A percentile compares a stretch with the other conserved stretches of the same genome.
phyloP scores from a whole-genome alignment of 1,140 invertebrate species.

The Bombus vancouverensis region DNA sequence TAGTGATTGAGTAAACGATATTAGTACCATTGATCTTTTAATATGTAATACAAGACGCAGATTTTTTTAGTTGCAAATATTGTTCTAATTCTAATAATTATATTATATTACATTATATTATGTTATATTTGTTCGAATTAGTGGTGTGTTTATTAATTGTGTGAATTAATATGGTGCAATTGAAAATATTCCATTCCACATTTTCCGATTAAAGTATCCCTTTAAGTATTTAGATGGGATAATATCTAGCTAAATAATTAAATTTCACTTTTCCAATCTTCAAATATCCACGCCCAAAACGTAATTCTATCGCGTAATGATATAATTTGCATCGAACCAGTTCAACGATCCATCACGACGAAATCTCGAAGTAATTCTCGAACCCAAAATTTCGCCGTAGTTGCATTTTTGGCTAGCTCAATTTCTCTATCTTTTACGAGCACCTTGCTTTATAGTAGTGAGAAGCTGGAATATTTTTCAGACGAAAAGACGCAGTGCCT shows the following conservation, averaged over 20 bases:
- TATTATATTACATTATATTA: too few species aligned
- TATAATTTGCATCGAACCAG: neutral
- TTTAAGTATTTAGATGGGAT: too few species aligned
- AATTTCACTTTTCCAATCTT: neutral
- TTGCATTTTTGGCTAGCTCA: neutral
- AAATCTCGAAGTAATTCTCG: neutral
- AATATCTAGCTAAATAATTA: neutral
- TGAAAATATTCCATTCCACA: too few species aligned
- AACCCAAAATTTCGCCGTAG: neutral
- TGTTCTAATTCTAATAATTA: too few species aligned
- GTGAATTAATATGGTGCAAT: too few species aligned
- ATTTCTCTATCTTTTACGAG: neutral
- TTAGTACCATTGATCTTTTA: too few species aligned
- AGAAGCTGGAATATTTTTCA: neutral
- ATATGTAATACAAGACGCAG: too few species aligned
- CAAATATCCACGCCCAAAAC: neutral
- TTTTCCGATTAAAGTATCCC: too few species aligned
- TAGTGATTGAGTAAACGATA: too few species aligned
- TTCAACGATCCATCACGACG: neutral
- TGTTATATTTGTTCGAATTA: neutral
- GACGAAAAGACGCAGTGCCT: neutral
- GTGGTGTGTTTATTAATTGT: too few species aligned
- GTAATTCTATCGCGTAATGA: neutral
- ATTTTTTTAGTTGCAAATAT: too few species aligned
- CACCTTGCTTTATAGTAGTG: neutral